phyloP scores from a whole-genome alignment of 1,140 invertebrate species.

The Euwallacea similis region DNA sequence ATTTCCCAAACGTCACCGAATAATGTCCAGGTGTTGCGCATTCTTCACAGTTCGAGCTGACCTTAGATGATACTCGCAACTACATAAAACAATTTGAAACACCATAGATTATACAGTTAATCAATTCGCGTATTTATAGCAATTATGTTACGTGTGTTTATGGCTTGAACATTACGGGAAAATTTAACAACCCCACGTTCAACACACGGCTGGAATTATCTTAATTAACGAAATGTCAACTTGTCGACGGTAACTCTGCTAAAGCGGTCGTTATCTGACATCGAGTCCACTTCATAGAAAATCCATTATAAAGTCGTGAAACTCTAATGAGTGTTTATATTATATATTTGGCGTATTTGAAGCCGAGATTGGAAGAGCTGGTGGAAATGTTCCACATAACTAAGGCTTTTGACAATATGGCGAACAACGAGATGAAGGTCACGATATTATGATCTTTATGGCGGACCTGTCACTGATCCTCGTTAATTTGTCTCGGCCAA shows the following conservation, averaged over 20 bases:
- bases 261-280: conserved; percentile 20
- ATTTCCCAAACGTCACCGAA: too few relatives aligned
- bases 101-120: too few relatives aligned
- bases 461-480: conserved; percentile 1
- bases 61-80: too few relatives aligned
- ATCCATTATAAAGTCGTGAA: conserved; percentile 23
- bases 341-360: not conserved
- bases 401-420: not conserved
- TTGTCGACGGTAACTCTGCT: conserved; percentile 24
- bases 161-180: conserved; percentile 1
- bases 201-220: conserved; percentile 9
- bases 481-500: conserved; percentile 8
- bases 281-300: conserved; percentile 20
- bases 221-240: conserved; percentile 27
- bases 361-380: not conserved
- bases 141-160: not conserved
- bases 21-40: too few relatives aligned
- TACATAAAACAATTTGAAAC: too few relatives aligned
- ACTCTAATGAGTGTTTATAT: conserved; percentile 6
- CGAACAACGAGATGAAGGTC: not conserved
- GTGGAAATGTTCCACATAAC: not conserved
- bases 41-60: too few relatives aligned
- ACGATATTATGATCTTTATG: conserved; percentile 1
- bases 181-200: not conserved
- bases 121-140: too few relatives aligned